Evolutionary conservation across 2,888 invertebrate species (phyloP).

Genomic region (Harmothoe impar): DNA sequence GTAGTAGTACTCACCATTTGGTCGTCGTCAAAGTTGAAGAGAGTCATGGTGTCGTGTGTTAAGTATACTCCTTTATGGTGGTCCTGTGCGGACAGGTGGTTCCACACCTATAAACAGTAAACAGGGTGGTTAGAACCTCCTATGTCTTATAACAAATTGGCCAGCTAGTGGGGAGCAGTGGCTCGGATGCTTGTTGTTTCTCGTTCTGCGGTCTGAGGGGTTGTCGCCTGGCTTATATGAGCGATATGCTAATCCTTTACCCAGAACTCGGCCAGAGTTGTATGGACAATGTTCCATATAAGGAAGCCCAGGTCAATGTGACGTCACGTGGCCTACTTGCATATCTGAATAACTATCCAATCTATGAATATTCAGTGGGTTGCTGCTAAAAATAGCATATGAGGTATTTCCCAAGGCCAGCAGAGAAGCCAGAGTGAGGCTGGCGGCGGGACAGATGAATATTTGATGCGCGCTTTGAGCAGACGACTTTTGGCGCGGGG

Average conservation of each 20-base stretch:
- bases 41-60: slow-evolving; percentile 30
- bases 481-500: not conserved
- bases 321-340: not conserved
- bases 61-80: slow-evolving; percentile 25
- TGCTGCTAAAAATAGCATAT: slow-evolving; percentile 27
- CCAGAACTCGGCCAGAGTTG: not conserved
- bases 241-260: slow-evolving; percentile 31
- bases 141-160: not conserved
- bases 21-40: slow-evolving; percentile 46
- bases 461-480: not conserved
- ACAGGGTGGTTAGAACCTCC: not conserved
- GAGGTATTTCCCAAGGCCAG: slow-evolving; percentile 26
- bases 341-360: not conserved
- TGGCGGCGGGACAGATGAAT: slow-evolving; percentile 45
- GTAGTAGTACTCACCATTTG: slow-evolving; percentile 51
- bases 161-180: slow-evolving; percentile 15
- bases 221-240: slow-evolving; percentile 19
- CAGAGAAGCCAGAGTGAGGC: not conserved
- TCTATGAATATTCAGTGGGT: not conserved
- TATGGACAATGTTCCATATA: slow-evolving; percentile 28
- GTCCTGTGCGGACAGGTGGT: not conserved
- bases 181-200: slow-evolving; percentile 45
- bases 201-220: slow-evolving; percentile 11
- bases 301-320: not conserved
- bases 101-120: slow-evolving; percentile 20